Evolutionary conservation across 1,140 invertebrate species (phyloP), one percentile per base, ranked within the genome.

Genomic region (Brachionus plicatilis): DNA sequence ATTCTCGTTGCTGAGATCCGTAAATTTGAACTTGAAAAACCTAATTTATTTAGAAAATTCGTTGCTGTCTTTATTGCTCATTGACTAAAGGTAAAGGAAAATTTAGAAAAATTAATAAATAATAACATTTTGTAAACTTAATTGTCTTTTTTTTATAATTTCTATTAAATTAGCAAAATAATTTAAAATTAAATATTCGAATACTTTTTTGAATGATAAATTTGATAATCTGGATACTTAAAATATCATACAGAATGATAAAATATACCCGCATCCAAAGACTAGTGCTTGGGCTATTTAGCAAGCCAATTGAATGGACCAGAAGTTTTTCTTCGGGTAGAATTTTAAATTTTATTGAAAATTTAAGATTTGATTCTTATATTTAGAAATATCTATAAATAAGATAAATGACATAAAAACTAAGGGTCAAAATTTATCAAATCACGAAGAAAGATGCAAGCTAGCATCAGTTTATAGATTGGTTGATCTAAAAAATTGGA

Each of bases 401-500:
- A 79, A 65, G 60, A 60, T 60, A 37, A 80, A 65, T 41, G 50
- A 60, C 12, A 9, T 41, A 60, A 80, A 60, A 60, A 12, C 12
- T 37, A 37, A 41, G 14, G 4, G 60, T 60, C 11, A 65, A 37
- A 41, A 80, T 17, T 3, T 56, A 20, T 20, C 24, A n/a, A 65
- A 65, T 60, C 17, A 65, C 14, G 33, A 29, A 8, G 56, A 80
- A 70, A 84, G 82, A 70, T 84, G 82, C 20, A 99, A 99, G 91
- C 89, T 99, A 85, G 97, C 97, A n/a, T 93, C 96, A 20, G 92
- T 96, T 7, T 99, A 97, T 90, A 93, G 98, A 88, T 90, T 99
- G 82, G 93, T 99, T 79, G 97, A 99, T 90, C 90, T 99, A 60
- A 95, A 96, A 88, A 96, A 97, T 45, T 99, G 96, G 96, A 94